Base-by-base conservation (phyloP, 2,113 vertebrate species). In the Serilophus lunatus region DNA sequence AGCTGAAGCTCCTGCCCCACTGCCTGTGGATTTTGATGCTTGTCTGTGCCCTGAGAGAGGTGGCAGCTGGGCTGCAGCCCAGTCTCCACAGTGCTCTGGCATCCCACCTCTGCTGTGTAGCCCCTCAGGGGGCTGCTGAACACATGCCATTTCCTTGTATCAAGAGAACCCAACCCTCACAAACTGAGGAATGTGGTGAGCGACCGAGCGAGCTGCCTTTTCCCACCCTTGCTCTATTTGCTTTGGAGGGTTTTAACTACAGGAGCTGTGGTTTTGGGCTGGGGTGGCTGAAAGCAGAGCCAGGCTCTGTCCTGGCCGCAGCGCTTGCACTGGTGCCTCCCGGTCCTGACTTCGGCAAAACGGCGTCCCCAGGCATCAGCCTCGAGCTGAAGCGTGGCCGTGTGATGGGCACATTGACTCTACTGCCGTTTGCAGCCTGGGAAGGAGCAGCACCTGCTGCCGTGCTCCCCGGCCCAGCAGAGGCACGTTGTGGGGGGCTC, bases 251-350 rank as follows among this genome's bases (percentile, higher is more conserved):
- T 38, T 88, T 72, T 47, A 28, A 29, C 42, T 10, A 2, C 71
- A 19, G 28, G 26, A 54, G 22, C 28, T 1, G 12, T 10, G 66
- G 45, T 50, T 63, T 57, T 23, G 51, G 20, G 28, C 60, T 31
- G 23, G 17, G 14, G 26, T 7, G 18, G 5, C 33, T 9, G 14
- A 20, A 33, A 33, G 33, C 79, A 35, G 70, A 47, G 5, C 29
- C 2, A 4, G 16, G 35, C 16, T 65, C 36, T 2, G 9, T 9
- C 14, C 25, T n/a, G 0, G 0, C 26, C 4, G 10, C n/a, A 6
- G 25, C 2, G 2, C 59, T 29, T 5, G 5, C 33, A 25, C 11
- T 0, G 0, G 13, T 2, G 13, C 38, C 50, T 38, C 22, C 47
- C n/a, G 8, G 31, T 9, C 49, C 22, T 20, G 15, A 29, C 40